Conservation (phyloP, 1,140 invertebrate species). For the Phenacoccus solenopsis region DNA sequence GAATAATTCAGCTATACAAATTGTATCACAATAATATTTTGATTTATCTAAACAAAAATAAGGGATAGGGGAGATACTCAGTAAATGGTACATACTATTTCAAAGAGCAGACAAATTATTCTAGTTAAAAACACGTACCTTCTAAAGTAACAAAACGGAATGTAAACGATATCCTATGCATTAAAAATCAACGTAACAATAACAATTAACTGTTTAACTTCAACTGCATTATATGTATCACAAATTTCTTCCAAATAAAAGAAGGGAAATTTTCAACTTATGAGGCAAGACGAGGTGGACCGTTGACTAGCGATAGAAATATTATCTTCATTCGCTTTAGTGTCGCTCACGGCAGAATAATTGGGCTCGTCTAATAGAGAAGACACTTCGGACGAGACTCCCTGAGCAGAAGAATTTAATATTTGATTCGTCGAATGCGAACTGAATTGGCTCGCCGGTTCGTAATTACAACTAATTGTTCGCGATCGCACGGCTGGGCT, state of each 20-base stretch:
- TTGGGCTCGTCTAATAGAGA: background rate
- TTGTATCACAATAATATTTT: too few species aligned
- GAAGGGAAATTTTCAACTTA: background rate
- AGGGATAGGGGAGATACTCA: too few species aligned
- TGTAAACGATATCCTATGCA: too few species aligned
- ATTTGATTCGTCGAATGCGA: background rate
- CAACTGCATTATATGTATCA: too few species aligned
- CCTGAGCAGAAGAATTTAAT: background rate
- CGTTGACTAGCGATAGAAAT: background rate
- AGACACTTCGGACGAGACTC: background rate
- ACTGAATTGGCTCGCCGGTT: background rate
- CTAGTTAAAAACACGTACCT: too few species aligned
- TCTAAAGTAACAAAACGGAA: too few species aligned
- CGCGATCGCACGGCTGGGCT: constrained; percentile 15
- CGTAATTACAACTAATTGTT: background rate
- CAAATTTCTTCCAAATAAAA: background rate
- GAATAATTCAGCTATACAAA: too few species aligned
- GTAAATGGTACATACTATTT: too few species aligned
- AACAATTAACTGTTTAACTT: too few species aligned
- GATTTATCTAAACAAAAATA: too few species aligned
- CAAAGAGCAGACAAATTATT: too few species aligned
- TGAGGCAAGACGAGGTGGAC: background rate
- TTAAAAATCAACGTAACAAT: too few species aligned
- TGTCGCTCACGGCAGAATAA: background rate
- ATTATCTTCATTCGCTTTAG: background rate